phyloP scores from a whole-genome alignment of 92 coral and sea anemone genomes.

The Bergia sp. region DNA sequence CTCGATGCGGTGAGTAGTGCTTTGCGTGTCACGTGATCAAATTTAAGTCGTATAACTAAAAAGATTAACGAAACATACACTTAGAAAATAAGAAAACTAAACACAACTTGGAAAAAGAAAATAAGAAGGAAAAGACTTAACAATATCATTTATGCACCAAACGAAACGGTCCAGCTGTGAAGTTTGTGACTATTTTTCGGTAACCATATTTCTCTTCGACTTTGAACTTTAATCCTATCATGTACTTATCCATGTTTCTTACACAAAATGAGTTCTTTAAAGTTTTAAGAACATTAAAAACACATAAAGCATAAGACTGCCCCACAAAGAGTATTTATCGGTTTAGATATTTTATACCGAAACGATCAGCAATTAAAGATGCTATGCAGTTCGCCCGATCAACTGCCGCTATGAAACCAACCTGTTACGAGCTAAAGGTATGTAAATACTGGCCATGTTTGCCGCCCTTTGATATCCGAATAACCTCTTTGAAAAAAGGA shows the following conservation, averaged over 20 bases:
- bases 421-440: neutral
- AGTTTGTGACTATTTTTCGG: neutral
- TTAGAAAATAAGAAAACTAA: too few relatives aligned
- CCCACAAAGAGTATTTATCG: neutral
- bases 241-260: neutral
- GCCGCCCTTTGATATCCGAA: neutral
- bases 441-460: neutral
- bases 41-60: too few relatives aligned
- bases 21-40: too few relatives aligned
- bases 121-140: too few relatives aligned
- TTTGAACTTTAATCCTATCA: neutral
- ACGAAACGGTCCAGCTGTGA: neutral
- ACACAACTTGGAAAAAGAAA: too few relatives aligned
- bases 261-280: neutral
- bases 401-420: neutral
- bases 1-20: too few relatives aligned
- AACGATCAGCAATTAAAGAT: neutral
- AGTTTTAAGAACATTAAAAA: too few relatives aligned
- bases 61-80: too few relatives aligned
- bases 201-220: too few relatives aligned
- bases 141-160: too few relatives aligned
- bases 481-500: neutral
- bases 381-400: neutral
- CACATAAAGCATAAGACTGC: neutral
- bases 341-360: too few relatives aligned